Conservation (phyloP, 1,140 invertebrate genomes). For the Hirudo medicinalis region DNA sequence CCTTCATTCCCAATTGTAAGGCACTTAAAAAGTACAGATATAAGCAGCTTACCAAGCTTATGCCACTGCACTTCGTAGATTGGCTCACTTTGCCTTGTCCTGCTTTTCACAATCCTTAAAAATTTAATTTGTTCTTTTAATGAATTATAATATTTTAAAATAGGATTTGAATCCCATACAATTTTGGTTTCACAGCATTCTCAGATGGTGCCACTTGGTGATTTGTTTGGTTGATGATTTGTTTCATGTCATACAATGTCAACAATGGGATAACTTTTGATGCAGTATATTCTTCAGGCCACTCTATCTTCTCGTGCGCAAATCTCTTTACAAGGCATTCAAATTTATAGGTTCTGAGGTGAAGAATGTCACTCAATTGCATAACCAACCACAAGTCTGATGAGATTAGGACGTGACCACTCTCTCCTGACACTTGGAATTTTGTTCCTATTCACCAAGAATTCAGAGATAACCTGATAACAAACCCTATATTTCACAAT, state of each 20-base stretch:
- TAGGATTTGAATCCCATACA: conserved; percentile 11
- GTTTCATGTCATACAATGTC: conserved; percentile 54
- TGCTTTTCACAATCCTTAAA: conserved; percentile 47
- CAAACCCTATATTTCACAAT: neutral
- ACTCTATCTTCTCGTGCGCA: conserved; percentile 38
- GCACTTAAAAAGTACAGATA: neutral
- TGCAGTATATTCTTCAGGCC: conserved; percentile 61
- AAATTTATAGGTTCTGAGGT: neutral
- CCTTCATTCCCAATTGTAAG: too few species aligned
- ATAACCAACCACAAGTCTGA: conserved; percentile 24
- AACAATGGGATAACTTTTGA: conserved; percentile 62
- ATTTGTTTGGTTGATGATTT: conserved; percentile 30
- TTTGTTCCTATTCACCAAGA: conserved; percentile 46
- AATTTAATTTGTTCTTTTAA: conserved; percentile 15
- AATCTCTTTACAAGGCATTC: conserved; percentile 15
- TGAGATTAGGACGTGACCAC: conserved; percentile 25
- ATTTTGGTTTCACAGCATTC: conserved; percentile 15
- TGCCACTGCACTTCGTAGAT: conserved; percentile 53
- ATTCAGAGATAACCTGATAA: conserved; percentile 57
- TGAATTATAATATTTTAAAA: conserved; percentile 11
- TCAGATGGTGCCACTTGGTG: neutral
- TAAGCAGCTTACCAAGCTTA: conserved; percentile 19
- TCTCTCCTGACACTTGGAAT: conserved; percentile 32
- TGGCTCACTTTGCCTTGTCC: conserved; percentile 50
- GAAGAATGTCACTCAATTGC: neutral